These are phyloP conservation scores for Chloromyia formosa DNA, from an alignment of 2,888 invertebrate species.

Conservation along the genomic window DNA sequence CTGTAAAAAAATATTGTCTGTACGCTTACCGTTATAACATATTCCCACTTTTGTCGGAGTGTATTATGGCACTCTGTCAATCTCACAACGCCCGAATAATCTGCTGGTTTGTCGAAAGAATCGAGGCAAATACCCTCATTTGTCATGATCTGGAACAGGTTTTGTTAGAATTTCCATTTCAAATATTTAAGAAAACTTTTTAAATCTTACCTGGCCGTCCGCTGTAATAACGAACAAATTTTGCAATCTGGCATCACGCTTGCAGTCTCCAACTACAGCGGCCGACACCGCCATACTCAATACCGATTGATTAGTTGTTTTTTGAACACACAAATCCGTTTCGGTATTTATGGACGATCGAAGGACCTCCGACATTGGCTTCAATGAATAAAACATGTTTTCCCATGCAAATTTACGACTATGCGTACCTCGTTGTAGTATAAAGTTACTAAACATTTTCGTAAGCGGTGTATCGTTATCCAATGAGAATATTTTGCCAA, in stretches of 20 bases:
- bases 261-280: conserved; percentile 59
- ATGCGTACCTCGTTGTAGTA: conserved; percentile 58
- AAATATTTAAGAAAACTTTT: neutral
- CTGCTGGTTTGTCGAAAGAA: conserved; percentile 64
- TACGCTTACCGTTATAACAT: conserved; percentile 60
- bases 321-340: conserved; percentile 59
- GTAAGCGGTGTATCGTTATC: conserved; percentile 58
- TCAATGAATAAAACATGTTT: conserved; percentile 57
- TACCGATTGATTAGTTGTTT: conserved; percentile 55
- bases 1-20: neutral
- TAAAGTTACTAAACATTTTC: conserved; percentile 56
- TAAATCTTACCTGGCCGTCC: conserved; percentile 64
- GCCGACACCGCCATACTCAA: conserved; percentile 53
- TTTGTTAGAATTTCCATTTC: neutral
- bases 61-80: conserved; percentile 58
- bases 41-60: conserved; percentile 59
- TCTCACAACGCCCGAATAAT: conserved; percentile 56
- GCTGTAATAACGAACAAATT: conserved; percentile 78
- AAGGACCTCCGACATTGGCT: conserved; percentile 55
- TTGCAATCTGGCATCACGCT: conserved; percentile 57
- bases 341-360: conserved; percentile 56
- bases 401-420: conserved; percentile 54
- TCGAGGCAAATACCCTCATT: conserved; percentile 90
- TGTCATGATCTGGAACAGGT: conserved; percentile 71
- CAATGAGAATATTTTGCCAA: conserved; percentile 78